These are phyloP conservation scores for Arge pagana DNA, from an alignment of 2,888 invertebrate species.

Conservation along the genomic window DNA sequence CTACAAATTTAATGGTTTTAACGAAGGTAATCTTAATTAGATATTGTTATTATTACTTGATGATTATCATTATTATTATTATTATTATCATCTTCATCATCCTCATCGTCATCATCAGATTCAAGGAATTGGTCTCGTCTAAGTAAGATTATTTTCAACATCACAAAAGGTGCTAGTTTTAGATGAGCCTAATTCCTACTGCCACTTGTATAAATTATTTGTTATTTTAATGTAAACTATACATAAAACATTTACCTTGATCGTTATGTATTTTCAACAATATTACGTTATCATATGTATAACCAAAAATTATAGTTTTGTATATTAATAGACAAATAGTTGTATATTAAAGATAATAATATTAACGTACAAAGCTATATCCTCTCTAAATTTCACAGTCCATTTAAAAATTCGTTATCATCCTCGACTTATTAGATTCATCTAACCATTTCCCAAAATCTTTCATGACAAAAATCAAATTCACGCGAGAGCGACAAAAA, in stretches of 20 bases:
- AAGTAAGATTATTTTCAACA: conserved; percentile 37
- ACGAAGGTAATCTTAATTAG: neutral
- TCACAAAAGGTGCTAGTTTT: conserved; percentile 43
- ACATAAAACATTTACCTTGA: conserved; percentile 39
- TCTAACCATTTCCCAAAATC: too few species aligned
- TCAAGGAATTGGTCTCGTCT: conserved; percentile 33
- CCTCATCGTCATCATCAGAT: too few species aligned
- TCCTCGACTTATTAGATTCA: too few species aligned
- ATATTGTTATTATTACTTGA: neutral
- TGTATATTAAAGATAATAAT: conserved; percentile 53
- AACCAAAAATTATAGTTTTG: conserved; percentile 57
- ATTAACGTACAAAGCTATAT: conserved; percentile 29
- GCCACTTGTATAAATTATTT: conserved; percentile 48
- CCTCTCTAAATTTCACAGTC: too few species aligned
- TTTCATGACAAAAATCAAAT: too few species aligned
- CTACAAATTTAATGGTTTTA: too few species aligned
- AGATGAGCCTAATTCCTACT: conserved; percentile 36
- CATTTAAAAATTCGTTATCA: too few species aligned
- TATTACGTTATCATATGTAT: conserved; percentile 46
- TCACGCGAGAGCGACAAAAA: too few species aligned
- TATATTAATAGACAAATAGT: conserved; percentile 53
- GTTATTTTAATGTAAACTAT: conserved; percentile 42
- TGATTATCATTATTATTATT: neutral
- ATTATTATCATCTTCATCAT: neutral
- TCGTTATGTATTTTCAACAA: conserved; percentile 42